A percentile compares a stretch with the other conserved stretches of the same genome.
phyloP scores from a whole-genome alignment of 2,888 invertebrate species.

The Acanthosepion lycidas region DNA sequence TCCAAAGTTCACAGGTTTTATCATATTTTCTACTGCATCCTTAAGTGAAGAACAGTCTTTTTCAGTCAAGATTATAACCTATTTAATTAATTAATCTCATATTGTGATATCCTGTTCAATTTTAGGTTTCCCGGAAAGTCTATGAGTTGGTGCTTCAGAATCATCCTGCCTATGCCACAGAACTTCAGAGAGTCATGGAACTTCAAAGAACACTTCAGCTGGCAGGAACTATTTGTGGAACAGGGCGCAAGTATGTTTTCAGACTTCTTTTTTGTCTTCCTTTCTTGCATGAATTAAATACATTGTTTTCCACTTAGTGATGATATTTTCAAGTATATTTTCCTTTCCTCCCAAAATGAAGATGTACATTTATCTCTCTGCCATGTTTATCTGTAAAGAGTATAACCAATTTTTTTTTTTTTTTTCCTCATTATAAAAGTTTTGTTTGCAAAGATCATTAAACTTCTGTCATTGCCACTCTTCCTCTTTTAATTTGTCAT shows the following conservation, averaged over 20 bases:
- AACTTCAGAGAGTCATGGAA: slow-evolving; percentile 81
- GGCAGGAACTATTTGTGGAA: slow-evolving; percentile 70
- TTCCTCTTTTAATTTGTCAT: too few relatives aligned
- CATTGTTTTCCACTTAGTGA: not conserved
- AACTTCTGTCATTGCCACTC: too few relatives aligned
- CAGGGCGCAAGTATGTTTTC: slow-evolving; percentile 69
- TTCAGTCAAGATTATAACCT: too few relatives aligned
- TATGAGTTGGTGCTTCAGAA: slow-evolving; percentile 93
- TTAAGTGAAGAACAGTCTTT: too few relatives aligned
- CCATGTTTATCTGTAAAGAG: too few relatives aligned
- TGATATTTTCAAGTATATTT: not conserved
- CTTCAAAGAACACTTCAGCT: slow-evolving; percentile 72
- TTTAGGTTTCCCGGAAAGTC: slow-evolving; percentile 86
- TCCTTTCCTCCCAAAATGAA: too few relatives aligned
- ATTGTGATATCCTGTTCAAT: slow-evolving; percentile 1
- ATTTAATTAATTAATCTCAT: not conserved
- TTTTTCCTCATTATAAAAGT: too few relatives aligned
- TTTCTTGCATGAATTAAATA: not conserved
- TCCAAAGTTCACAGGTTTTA: too few relatives aligned
- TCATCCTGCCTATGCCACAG: slow-evolving; percentile 87
- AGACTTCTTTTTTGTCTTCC: not conserved
- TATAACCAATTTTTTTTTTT: too few relatives aligned
- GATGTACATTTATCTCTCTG: too few relatives aligned
- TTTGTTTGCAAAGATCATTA: too few relatives aligned
- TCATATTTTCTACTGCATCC: too few relatives aligned